Percentiles rank a stretch among this genome's conserved stretches.
These are phyloP conservation scores for Echinops telfairi DNA, from an alignment of 2,113 vertebrate species.

Conservation along the genomic window DNA sequence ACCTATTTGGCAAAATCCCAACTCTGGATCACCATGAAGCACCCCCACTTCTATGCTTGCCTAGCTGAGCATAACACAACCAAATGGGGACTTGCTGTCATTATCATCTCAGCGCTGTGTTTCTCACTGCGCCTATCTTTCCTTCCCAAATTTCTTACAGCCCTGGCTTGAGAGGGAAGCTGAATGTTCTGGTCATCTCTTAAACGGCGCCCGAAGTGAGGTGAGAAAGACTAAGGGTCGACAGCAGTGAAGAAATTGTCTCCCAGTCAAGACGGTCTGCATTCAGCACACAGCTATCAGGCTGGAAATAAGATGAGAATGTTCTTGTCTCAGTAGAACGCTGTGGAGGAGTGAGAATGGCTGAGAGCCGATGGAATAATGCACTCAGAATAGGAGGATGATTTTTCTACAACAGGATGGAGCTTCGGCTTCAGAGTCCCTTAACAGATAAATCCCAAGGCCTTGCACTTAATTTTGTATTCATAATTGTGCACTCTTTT, in stretches of 20 bases:
- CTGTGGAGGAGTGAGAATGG: neutral
- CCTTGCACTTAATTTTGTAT: conserved; percentile 33
- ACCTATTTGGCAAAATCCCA: neutral
- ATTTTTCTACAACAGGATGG: neutral
- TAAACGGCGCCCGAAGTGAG: neutral
- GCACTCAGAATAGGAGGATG: neutral
- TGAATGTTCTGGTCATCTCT: conserved; percentile 26
- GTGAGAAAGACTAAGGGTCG: neutral
- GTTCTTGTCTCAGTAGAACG: neutral
- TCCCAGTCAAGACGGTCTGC: neutral
- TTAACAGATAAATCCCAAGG: conserved; percentile 50
- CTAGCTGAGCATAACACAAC: neutral
- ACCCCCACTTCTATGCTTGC: neutral
- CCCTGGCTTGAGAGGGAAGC: neutral
- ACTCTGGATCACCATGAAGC: neutral
- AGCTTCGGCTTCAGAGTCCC: neutral
- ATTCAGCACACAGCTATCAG: neutral
- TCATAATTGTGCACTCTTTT: conserved; percentile 30
- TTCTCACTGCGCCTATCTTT: neutral
- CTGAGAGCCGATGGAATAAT: neutral
- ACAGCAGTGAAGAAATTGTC: neutral
- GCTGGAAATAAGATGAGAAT: neutral
- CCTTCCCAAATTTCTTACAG: conserved; percentile 24
- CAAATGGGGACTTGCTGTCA: neutral
- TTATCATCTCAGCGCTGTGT: neutral